Percentiles rank a stretch among this genome's conserved stretches.
Conservation (phyloP, 2,113 vertebrate species). For the Ctenomys sociabilis region DNA sequence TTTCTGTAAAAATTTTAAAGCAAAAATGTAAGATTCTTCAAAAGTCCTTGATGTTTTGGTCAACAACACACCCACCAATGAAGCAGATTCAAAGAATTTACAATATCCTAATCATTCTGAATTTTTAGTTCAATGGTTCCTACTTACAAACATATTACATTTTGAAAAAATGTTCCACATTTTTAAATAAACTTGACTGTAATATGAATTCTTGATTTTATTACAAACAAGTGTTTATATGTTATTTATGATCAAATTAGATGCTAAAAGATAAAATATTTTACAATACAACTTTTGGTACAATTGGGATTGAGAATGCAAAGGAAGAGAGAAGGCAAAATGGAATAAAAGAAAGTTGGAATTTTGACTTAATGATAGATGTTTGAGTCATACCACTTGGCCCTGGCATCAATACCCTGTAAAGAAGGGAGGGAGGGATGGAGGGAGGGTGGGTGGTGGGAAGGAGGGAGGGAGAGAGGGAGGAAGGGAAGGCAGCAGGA, state of each 20-base stretch:
- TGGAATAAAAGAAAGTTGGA: not conserved
- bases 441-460: not conserved
- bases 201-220: slow-evolving; percentile 65
- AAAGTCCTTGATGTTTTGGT: not conserved
- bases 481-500: too few species aligned
- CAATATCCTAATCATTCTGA: not conserved
- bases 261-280: slow-evolving; percentile 72
- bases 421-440: not conserved
- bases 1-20: not conserved
- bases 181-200: slow-evolving; percentile 39
- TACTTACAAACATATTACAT: slow-evolving; percentile 4
- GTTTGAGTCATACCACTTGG: not conserved
- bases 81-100: not conserved
- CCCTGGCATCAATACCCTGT: not conserved
- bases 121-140: not conserved
- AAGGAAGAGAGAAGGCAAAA: not conserved
- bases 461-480: not conserved
- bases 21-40: not conserved
- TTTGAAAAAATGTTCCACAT: not conserved
- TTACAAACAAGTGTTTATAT: slow-evolving; percentile 65
- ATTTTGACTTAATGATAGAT: not conserved
- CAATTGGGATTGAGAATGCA: not conserved
- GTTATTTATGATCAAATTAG: slow-evolving; percentile 74
- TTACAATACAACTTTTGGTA: not conserved
- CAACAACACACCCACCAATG: not conserved